Percentiles rank a stretch among this genome's conserved stretches.
Conservation (phyloP, 1,140 invertebrate species). For the Drosophila quadrilineata region DNA sequence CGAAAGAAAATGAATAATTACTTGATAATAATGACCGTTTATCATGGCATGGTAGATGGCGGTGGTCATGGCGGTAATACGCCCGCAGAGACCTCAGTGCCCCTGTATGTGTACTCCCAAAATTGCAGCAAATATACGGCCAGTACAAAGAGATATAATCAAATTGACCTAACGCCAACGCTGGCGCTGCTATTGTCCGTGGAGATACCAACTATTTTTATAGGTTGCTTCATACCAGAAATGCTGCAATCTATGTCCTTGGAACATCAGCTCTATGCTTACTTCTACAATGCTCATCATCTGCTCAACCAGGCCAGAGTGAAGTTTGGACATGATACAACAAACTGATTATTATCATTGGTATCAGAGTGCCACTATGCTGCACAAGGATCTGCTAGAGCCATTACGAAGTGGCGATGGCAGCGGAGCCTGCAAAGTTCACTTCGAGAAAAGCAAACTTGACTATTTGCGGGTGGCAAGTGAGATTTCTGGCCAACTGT, state of each 20-base stretch:
- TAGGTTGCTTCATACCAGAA: constrained; percentile 86
- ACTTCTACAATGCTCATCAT: constrained; percentile 85
- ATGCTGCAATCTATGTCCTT: constrained; percentile 81
- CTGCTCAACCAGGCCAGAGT: constrained; percentile 79
- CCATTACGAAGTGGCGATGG: constrained; percentile 23
- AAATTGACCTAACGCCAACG: constrained; percentile 93
- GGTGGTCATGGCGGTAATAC: constrained; percentile 97
- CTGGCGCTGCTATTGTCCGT: constrained; percentile 89
- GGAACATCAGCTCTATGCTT: constrained; percentile 84
- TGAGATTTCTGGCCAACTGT: constrained; percentile 57
- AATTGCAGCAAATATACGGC: constrained; percentile 54
- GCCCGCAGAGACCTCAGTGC: constrained; percentile 89
- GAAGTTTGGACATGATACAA: constrained; percentile 52
- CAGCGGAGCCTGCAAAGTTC: constrained; percentile 40
- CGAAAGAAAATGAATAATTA: constrained; percentile 57
- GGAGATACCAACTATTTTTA: constrained; percentile 90
- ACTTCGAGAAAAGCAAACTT: constrained; percentile 66
- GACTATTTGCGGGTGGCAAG: constrained; percentile 67
- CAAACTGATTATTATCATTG: constrained; percentile 53
- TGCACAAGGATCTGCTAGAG: constrained; percentile 58
- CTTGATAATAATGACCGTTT: constrained; percentile 92
- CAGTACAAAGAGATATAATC: constrained; percentile 81
- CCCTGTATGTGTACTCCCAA: constrained; percentile 85
- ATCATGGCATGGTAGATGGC: constrained; percentile 97
- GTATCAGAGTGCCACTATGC: constrained; percentile 61